These are phyloP conservation scores for Microplitis demolitor DNA, from an alignment of 1,140 invertebrate species.

Conservation along the genomic window DNA sequence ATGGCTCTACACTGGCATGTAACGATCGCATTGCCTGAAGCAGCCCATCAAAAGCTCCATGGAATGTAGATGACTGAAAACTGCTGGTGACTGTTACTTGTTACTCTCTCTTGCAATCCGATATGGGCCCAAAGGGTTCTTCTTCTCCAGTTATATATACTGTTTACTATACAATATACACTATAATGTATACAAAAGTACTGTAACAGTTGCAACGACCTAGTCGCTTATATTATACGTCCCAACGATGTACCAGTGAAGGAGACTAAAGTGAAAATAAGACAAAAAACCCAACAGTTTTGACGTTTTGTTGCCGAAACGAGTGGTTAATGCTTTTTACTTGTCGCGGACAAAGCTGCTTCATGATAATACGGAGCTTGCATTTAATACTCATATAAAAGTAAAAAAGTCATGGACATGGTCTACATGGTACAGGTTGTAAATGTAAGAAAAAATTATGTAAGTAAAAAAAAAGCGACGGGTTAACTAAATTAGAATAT, in stretches of 20 bases:
- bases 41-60: slow-evolving; percentile 28
- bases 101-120: neutral
- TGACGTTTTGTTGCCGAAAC: neutral
- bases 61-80: slow-evolving; percentile 23
- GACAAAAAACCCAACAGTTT: neutral
- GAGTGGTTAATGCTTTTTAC: slow-evolving; percentile 21
- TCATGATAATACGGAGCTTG: no score
- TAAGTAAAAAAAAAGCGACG: neutral
- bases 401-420: no score
- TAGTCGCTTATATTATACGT: neutral
- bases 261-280: neutral
- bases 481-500: slow-evolving; percentile 44
- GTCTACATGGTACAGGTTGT: no score
- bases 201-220: neutral
- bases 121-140: slow-evolving; percentile 9
- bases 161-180: no score
- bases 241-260: neutral
- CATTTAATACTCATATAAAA: no score
- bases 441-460: neutral
- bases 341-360: neutral
- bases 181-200: neutral
- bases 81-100: neutral
- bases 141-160: no score
- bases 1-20: slow-evolving; percentile 28
- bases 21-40: slow-evolving; percentile 28